These are phyloP conservation scores for Eutolmus rufibarbis DNA, from an alignment of 2,888 invertebrate species.

Conservation along the genomic window DNA sequence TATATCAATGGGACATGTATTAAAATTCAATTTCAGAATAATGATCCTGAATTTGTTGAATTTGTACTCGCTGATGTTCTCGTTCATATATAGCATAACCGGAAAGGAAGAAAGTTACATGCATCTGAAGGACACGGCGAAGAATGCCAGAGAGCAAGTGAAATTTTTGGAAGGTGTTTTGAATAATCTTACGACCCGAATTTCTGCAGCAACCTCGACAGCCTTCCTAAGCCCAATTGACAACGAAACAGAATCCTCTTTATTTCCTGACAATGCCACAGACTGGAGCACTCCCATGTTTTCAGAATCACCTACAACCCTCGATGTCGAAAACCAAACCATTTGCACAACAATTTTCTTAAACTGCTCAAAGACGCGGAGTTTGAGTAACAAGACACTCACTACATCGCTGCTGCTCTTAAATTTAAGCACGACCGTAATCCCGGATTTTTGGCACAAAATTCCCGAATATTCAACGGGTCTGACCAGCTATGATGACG, in stretches of 20 bases:
- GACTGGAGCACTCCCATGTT: neutral
- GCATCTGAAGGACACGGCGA: slow-evolving; percentile 67
- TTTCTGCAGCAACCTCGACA: neutral
- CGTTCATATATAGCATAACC: slow-evolving; percentile 86
- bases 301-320: neutral
- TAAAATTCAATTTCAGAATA: slow-evolving; percentile 72
- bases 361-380: slow-evolving; percentile 17
- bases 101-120: slow-evolving; percentile 67
- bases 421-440: slow-evolving; percentile 57
- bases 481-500: slow-evolving; percentile 45
- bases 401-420: slow-evolving; percentile 61
- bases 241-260: neutral
- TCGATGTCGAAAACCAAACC: slow-evolving; percentile 14
- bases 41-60: slow-evolving; percentile 93
- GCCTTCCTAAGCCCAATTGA: neutral
- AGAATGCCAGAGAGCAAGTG: slow-evolving; percentile 61
- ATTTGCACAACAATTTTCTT: slow-evolving; percentile 15
- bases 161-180: neutral
- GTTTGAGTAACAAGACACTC: slow-evolving; percentile 45
- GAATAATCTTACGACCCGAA: neutral
- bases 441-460: slow-evolving; percentile 49
- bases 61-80: slow-evolving; percentile 92
- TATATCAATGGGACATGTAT: neutral
- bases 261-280: slow-evolving; percentile 3
- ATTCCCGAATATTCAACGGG: slow-evolving; percentile 44